These are phyloP conservation scores for Harpegnathos saltator DNA, from an alignment of 1,140 invertebrate species.

Conservation along the genomic window DNA sequence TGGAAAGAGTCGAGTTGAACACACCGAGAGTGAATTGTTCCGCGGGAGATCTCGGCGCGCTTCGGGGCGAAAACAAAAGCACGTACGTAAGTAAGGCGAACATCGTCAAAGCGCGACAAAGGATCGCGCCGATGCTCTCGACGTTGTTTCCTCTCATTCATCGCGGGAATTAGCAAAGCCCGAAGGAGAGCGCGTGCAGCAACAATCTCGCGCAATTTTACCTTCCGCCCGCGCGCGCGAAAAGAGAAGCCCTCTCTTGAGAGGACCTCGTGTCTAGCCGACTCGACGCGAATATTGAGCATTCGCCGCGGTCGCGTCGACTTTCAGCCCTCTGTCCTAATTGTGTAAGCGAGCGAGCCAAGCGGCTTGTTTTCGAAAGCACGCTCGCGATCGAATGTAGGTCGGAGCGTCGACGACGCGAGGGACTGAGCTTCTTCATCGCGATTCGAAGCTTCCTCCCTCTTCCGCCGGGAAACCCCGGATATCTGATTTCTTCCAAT, in stretches of 20 bases:
- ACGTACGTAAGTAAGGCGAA: not conserved
- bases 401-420: conserved; percentile 32
- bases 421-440: conserved; percentile 21
- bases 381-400: conserved; percentile 51
- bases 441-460: not conserved
- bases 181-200: too few relatives aligned
- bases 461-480: conserved; percentile 5
- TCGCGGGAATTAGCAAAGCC: too few relatives aligned
- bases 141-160: too few relatives aligned
- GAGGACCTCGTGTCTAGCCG: too few relatives aligned
- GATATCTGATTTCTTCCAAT: conserved; percentile 40
- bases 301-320: not conserved
- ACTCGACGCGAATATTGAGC: too few relatives aligned
- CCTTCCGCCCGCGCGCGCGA: not conserved
- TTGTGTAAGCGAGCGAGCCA: conserved; percentile 13
- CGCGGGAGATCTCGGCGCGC: too few relatives aligned
- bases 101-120: too few relatives aligned
- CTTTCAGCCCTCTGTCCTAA: conserved; percentile 32
- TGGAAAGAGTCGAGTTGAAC: not conserved
- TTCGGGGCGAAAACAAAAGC: not conserved
- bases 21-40: too few relatives aligned
- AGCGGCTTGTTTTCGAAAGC: conserved; percentile 52
- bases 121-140: too few relatives aligned
- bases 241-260: too few relatives aligned
- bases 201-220: too few relatives aligned